Percentiles rank a stretch among this genome's conserved stretches.
These are phyloP conservation scores for Cydia fagiglandana DNA, from an alignment of 1,140 invertebrate genomes.

Conservation along the genomic window DNA sequence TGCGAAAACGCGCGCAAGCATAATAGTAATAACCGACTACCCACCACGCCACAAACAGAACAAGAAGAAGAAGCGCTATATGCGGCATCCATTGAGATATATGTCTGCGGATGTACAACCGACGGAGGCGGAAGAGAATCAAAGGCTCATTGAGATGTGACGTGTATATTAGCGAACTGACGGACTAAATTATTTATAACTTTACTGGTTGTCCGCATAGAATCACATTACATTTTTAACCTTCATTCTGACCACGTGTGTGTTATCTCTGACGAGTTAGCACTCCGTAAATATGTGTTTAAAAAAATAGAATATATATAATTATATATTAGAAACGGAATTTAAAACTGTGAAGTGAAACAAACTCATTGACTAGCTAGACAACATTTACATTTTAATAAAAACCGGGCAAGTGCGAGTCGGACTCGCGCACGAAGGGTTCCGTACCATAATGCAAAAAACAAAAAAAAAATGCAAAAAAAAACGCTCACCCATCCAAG, in stretches of 20 bases:
- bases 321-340: too few relatives aligned
- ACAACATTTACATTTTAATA: too few relatives aligned
- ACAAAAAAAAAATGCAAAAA: too few relatives aligned
- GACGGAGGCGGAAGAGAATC: background rate
- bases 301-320: too few relatives aligned
- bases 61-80: background rate
- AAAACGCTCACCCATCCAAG: too few relatives aligned
- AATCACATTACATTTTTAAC: conserved; percentile 13
- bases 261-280: background rate
- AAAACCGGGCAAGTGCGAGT: too few relatives aligned
- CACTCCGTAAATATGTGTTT: background rate
- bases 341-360: too few relatives aligned
- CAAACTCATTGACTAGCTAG: too few relatives aligned
- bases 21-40: too few relatives aligned
- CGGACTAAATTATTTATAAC: conserved; percentile 13
- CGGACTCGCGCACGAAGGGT: too few relatives aligned
- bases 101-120: background rate
- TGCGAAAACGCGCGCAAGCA: too few relatives aligned
- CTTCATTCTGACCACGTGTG: background rate
- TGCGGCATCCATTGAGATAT: background rate
- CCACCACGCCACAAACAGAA: background rate
- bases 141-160: conserved; percentile 13
- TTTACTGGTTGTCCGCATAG: background rate
- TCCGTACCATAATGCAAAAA: too few relatives aligned
- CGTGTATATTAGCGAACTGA: conserved; percentile 16